Conservation (phyloP, 2,113 vertebrate genomes). For the Mixornis gularis region DNA sequence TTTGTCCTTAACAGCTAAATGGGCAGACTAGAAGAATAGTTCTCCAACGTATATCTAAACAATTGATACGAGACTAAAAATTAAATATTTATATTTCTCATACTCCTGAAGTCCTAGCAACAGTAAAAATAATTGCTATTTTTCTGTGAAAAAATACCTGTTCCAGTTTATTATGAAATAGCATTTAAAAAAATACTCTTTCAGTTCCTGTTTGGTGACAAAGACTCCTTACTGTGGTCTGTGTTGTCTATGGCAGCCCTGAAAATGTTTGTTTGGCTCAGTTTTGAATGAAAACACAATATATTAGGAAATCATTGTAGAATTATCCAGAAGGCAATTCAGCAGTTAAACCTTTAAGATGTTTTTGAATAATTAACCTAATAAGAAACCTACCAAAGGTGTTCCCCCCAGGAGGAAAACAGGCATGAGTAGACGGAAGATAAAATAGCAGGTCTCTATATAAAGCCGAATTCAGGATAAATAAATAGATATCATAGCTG, state of each 20-base stretch:
- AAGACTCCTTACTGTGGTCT: not conserved
- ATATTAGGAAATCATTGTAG: not conserved
- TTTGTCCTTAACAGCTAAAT: not conserved
- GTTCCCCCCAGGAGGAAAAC: not conserved
- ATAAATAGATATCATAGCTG: not conserved
- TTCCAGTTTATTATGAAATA: not conserved
- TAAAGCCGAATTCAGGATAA: not conserved
- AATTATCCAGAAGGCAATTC: not conserved
- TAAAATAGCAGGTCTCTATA: not conserved
- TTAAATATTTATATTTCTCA: not conserved
- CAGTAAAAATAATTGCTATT: not conserved
- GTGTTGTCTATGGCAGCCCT: not conserved
- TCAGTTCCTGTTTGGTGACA: not conserved
- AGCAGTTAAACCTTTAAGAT: not conserved
- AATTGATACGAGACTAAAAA: not conserved
- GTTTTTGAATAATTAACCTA: not conserved
- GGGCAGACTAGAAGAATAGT: not conserved
- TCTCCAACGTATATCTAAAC: not conserved
- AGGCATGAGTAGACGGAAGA: not conserved
- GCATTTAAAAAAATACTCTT: not conserved
- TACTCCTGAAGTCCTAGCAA: not conserved
- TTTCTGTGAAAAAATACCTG: not conserved
- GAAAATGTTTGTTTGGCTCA: not conserved
- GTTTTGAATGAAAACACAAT: not conserved
- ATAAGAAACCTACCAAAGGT: not conserved